Conservation (phyloP, 2,888 invertebrate species). For the Sarcophaga caerulescens region DNA sequence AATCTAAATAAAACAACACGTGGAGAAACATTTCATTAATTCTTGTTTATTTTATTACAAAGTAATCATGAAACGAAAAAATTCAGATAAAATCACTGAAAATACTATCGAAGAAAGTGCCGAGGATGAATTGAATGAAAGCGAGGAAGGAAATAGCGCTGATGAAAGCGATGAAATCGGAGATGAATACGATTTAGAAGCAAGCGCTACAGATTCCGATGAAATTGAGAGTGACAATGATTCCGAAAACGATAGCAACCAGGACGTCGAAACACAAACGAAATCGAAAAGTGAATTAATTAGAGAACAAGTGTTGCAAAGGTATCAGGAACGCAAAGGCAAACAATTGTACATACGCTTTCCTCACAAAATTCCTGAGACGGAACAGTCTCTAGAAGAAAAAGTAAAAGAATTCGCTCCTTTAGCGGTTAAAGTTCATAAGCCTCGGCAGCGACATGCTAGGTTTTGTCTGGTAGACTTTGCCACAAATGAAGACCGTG, state of each 20-base stretch:
- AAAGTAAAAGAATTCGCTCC: constrained; percentile 73
- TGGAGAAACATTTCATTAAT: background rate
- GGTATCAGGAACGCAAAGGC: constrained; percentile 74
- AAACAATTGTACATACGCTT: constrained; percentile 77
- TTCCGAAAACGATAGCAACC: constrained; percentile 46
- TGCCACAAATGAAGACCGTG: constrained; percentile 73
- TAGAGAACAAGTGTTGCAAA: constrained; percentile 70
- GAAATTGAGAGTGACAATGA: constrained; percentile 64
- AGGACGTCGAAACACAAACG: constrained; percentile 19
- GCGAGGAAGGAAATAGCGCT: background rate
- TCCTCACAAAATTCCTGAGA: constrained; percentile 74
- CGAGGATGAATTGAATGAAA: background rate
- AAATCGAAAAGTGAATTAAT: constrained; percentile 69
- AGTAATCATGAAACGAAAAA: background rate
- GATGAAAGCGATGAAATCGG: constrained; percentile 34
- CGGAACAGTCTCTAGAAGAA: constrained; percentile 72
- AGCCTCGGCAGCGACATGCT: constrained; percentile 77
- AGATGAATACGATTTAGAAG: constrained; percentile 66
- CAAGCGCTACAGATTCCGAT: constrained; percentile 76
- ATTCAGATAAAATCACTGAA: background rate
- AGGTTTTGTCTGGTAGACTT: constrained; percentile 78
- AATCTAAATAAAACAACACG: background rate
- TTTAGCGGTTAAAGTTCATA: constrained; percentile 72
- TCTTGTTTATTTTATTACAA: background rate
- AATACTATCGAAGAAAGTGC: background rate